Evolutionary conservation across 2,113 vertebrate genomes (phyloP).

Genomic region (Prochilodus magdalenae): DNA sequence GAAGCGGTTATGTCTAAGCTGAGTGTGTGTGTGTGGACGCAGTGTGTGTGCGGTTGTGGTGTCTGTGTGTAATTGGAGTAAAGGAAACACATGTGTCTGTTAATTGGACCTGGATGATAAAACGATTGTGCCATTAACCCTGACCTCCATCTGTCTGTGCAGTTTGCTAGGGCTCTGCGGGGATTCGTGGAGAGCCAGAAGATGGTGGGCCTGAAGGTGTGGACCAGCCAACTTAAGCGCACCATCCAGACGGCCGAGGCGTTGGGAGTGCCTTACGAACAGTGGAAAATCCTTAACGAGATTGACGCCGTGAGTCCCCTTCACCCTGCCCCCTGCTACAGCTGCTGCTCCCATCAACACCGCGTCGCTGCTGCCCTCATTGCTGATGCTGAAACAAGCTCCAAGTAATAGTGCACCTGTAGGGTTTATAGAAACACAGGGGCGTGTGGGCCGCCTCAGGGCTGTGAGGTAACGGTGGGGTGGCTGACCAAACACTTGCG

Average conservation of each 20-base stretch:
- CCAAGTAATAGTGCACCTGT: too few species aligned
- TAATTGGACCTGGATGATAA: too few species aligned
- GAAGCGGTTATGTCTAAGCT: slow-evolving; percentile 5
- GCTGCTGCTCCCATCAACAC: neutral
- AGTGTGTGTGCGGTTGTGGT: neutral
- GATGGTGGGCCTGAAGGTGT: slow-evolving; percentile 93
- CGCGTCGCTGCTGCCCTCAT: neutral
- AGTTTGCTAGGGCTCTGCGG: slow-evolving; percentile 86
- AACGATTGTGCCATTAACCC: neutral
- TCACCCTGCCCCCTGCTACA: neutral
- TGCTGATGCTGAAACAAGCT: neutral
- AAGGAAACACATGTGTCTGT: too few species aligned
- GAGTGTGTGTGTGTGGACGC: neutral
- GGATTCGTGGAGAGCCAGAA: slow-evolving; percentile 86
- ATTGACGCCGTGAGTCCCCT: slow-evolving; percentile 88
- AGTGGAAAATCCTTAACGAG: slow-evolving; percentile 98
- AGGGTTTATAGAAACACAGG: neutral
- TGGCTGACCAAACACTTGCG: too few species aligned
- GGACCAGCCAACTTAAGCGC: slow-evolving; percentile 95
- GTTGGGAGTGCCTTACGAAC: slow-evolving; percentile 90
- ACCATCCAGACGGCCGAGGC: slow-evolving; percentile 95
- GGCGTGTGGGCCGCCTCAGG: too few species aligned
- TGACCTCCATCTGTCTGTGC: slow-evolving; percentile 22
- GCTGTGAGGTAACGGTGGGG: too few species aligned
- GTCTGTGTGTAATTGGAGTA: neutral